Evolutionary conservation across 1,140 invertebrate species (phyloP), one percentile per base, ranked within the genome.

Genomic region (Listronotus bonariensis): DNA sequence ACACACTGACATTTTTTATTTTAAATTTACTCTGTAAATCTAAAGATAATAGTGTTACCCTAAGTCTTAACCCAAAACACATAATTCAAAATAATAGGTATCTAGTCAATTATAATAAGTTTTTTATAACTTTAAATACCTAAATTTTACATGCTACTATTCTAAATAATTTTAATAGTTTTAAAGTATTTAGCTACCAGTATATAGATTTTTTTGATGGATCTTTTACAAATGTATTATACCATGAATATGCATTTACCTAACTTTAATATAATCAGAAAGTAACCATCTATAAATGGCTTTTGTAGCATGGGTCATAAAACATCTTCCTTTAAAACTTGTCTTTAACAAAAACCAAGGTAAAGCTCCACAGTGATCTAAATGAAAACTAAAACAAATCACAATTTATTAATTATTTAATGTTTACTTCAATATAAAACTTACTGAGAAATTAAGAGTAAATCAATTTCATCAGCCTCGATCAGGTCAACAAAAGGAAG

Each of bases 261-360:
- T 92, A 51, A 99, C 97, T 91, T 99, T 99, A 58, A 99, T 98
- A 75, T 97, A 99, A 88, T 99, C 98, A 0, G 97, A 97, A 0
- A 99, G 82, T 15, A 99, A 85, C 96, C 97, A 99, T 69, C 97
- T 85, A 78, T 99, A 99, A 74, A 99, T 99, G 14, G 97, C 97
- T 86, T 99, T 99, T 0, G 98, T 98, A 1, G 98, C 97, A 79
- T 99, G 98, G 0, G 98, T 99, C 98, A 99, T 99, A 75, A 98
- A 99, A 78, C 97, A 99, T 66, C 96, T 84, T 4, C 97, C 97
- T 78, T 96, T 97, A 76, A 99, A 99, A 55, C 90, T 94, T 0
- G 98, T 99, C 78, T 99, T 99, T 72, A 92, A 88, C 12, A 99
- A 82, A 78, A 99, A 98, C 95, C 96, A 99, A 0, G 98, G 98